Conservation (phyloP, 2,888 invertebrate species). For the Asteroscopus sphinx region DNA sequence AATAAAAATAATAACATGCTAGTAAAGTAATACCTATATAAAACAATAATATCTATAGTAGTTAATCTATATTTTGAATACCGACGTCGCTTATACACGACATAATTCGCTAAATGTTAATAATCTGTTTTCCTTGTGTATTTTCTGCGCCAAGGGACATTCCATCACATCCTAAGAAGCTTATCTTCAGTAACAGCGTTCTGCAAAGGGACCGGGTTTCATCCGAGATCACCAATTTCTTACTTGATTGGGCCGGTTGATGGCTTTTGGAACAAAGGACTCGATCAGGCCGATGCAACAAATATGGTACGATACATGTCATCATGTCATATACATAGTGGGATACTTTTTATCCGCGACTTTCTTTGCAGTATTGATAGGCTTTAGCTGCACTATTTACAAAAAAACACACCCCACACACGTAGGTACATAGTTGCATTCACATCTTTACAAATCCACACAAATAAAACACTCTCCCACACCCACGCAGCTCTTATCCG, state of each 20-base stretch:
- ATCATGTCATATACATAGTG: constrained; percentile 5
- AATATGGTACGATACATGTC: constrained; percentile 48
- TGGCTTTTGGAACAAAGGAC: constrained; percentile 85
- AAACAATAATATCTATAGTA: too few relatives aligned
- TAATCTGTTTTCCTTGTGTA: constrained; percentile 63
- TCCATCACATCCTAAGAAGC: constrained; percentile 78
- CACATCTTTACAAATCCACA: too few relatives aligned
- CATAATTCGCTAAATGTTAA: constrained; percentile 52
- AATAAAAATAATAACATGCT: too few relatives aligned
- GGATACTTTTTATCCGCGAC: constrained; percentile 11
- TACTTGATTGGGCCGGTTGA: constrained; percentile 86
- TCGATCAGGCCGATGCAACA: constrained; percentile 64
- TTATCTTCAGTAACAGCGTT: constrained; percentile 79
- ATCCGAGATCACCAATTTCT: constrained; percentile 85
- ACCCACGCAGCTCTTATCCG: too few relatives aligned
- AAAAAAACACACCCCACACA: too few relatives aligned
- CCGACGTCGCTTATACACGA: constrained; percentile 15
- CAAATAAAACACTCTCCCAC: too few relatives aligned
- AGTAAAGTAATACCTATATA: too few relatives aligned
- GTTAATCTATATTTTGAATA: constrained; percentile 24
- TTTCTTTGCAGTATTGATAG: constrained; percentile 1
- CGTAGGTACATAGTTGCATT: too few relatives aligned
- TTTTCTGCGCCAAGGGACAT: constrained; percentile 74
- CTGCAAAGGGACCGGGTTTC: constrained; percentile 67
- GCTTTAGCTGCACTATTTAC: background rate